phyloP scores from a whole-genome alignment of 2,797 vertebrate species.

The Thunnus albacares region DNA sequence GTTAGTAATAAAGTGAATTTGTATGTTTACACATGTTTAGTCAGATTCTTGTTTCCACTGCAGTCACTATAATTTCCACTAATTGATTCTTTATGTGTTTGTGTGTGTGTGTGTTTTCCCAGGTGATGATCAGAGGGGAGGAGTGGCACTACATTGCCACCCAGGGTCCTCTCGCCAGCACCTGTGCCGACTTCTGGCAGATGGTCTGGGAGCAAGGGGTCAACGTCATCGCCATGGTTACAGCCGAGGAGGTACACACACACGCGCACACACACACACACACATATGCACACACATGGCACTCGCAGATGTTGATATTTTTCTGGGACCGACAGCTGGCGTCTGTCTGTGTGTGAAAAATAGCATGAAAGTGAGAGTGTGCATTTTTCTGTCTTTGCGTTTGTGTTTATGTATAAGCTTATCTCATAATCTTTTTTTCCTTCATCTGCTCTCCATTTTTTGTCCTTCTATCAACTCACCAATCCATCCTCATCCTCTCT shows the following conservation, averaged over 20 bases:
- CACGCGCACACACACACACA: slow-evolving; percentile 8
- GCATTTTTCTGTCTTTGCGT: slow-evolving; percentile 9
- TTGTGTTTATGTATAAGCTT: slow-evolving; percentile 6
- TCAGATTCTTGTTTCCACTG: slow-evolving; percentile 1
- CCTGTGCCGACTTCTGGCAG: slow-evolving; percentile 98
- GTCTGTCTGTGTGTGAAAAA: slow-evolving; percentile 30
- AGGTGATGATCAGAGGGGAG: slow-evolving; percentile 94
- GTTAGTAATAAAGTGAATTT: background rate
- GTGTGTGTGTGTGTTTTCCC: slow-evolving; percentile 58
- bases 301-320: slow-evolving; percentile 40
- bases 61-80: slow-evolving; percentile 12
- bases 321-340: slow-evolving; percentile 45
- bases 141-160: slow-evolving; percentile 99
- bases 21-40: background rate
- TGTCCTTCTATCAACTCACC: background rate
- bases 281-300: slow-evolving; percentile 6
- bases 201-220: slow-evolving; percentile 99
- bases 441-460: background rate
- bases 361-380: slow-evolving; percentile 18
- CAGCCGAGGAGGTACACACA: slow-evolving; percentile 93
- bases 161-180: slow-evolving; percentile 95
- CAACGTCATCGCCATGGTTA: slow-evolving; percentile 99
- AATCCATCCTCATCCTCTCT: slow-evolving; percentile 14
- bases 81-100: slow-evolving; percentile 45
- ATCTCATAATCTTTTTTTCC: background rate